Percentiles rank a stretch among this genome's conserved stretches.
These are phyloP conservation scores for Perccottus glenii DNA, from an alignment of 2,113 vertebrate species.

Conservation along the genomic window DNA sequence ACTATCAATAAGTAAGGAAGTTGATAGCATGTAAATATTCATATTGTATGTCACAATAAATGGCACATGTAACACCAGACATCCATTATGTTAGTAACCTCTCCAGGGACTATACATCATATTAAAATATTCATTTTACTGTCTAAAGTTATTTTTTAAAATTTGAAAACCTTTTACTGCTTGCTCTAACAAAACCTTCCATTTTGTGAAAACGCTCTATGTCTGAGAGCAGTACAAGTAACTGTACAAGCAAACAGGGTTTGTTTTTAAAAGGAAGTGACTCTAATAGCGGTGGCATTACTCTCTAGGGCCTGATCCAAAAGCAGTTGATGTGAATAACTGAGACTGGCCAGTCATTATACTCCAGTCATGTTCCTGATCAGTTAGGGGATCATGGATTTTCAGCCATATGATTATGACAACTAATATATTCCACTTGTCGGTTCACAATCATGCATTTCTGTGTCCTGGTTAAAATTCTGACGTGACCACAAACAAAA, in stretches of 20 bases:
- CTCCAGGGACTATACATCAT: too few relatives aligned
- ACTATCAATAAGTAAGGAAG: too few relatives aligned
- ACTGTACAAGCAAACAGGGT: background rate
- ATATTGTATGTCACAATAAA: too few relatives aligned
- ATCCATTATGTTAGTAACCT: background rate
- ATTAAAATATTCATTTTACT: too few relatives aligned
- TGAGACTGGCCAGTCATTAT: background rate
- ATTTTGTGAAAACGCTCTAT: background rate
- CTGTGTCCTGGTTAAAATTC: slow-evolving; percentile 15
- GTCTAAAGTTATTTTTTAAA: too few relatives aligned
- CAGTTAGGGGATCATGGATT: background rate
- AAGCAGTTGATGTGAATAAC: background rate
- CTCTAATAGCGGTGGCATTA: background rate
- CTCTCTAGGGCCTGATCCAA: background rate
- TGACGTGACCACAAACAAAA: slow-evolving; percentile 22
- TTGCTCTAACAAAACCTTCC: background rate
- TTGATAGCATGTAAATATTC: too few relatives aligned
- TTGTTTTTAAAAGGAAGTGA: background rate
- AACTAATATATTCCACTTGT: background rate
- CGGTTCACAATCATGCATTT: background rate
- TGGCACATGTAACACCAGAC: too few relatives aligned
- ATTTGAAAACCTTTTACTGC: background rate
- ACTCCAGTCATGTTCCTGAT: background rate
- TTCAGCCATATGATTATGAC: background rate
- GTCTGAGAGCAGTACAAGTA: background rate